Base-by-base conservation (phyloP, 1,140 invertebrate genomes). In the Proales similis region DNA sequence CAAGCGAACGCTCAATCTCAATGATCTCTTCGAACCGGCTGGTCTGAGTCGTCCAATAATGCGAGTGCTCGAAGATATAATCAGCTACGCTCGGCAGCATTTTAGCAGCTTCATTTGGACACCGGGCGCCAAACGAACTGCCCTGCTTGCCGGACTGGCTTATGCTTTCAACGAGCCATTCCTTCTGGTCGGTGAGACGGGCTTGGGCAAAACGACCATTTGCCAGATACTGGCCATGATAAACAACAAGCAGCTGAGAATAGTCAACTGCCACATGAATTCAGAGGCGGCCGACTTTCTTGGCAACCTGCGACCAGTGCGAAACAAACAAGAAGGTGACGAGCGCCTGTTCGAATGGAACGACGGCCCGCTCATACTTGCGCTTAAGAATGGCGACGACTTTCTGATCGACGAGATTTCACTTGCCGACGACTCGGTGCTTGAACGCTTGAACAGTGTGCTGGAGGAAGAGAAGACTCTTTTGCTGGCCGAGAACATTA, bases 391-490 rank as follows among this genome's bases (percentile, higher is more conserved):
- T 14, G 94, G 93, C 0, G 79, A 82, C 48, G 80, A 91, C 64
- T 93, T 99, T 70, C 78, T 99, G 24, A 87, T 93, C 0, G 95
- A 99, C 79, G 95, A 99, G 82, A 98, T 99, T 67, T 99, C 95
- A 2, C 77, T 99, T 33, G 94, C 95, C 0, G 93, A 98, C 73
- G 95, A 99, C 69, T 96, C 93, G 67, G 95, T 99, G 5, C 76
- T 99, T 39, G 95, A 99, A 77, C 80, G 95, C 70, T 74, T 99
- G 12, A 99, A 99, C 79, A 94, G 90, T 19, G 81, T 99, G 29
- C 74, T 97, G 11, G 95, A 99, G 79, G 85, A 90, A 0, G 91
- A 96, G 74, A 79, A 90, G 45, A 89, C 83, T 46, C 75, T 99
- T 5, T 74, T 97, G 4, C 74, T 99, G 26, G 85, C 91, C 12